Evolutionary conservation across 2,113 vertebrate genomes (phyloP), one percentile per base, ranked within the genome.

Genomic region (Siniperca knerii): DNA sequence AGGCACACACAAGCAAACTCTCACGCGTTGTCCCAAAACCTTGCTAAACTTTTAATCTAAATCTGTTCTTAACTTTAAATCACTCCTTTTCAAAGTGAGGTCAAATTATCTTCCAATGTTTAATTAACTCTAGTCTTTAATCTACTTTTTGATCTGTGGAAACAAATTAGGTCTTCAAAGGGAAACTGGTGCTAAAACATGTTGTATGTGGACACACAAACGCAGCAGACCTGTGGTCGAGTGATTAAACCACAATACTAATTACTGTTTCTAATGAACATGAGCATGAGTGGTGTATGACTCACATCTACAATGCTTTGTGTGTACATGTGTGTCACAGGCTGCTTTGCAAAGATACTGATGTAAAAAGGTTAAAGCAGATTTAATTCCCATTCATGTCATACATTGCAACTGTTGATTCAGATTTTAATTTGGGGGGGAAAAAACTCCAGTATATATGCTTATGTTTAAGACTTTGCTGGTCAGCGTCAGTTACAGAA

Each of bases 401-500:
- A 37, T 23, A 35, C 62, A 37, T 10, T 18, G n/a, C n/a, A 48
- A 50, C 20, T 12, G 62, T 65, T 54, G 6, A 25, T 40, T 54
- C 37, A 29, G 61, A 55, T 57, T 21, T 57, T 29, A 54, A 75
- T 64, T 25, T 23, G 4, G 6, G 15, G 18, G 12, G 48, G 48
- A 52, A 54, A 21, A 54, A 10, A 48, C 4, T 6, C 54, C 50
- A 20, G 25, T 20, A 23, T 3, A 21, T 4, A 25, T 50, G 33
- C 37, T 52, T 42, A 8, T 29, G 25, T 50, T 54, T 46, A n/a
- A 62, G n/a, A 48, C 50, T 60, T 13, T 13, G 18, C 42, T 25
- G 62, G 48, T 54, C 54, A 40, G 77, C 65, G 68, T 76, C 77
- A 46, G 20, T 66, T 73, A 70, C 44, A 60, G 46, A 77, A 89